Conservation (phyloP, 2,113 vertebrate species). For the Gallinago jamesoni region DNA sequence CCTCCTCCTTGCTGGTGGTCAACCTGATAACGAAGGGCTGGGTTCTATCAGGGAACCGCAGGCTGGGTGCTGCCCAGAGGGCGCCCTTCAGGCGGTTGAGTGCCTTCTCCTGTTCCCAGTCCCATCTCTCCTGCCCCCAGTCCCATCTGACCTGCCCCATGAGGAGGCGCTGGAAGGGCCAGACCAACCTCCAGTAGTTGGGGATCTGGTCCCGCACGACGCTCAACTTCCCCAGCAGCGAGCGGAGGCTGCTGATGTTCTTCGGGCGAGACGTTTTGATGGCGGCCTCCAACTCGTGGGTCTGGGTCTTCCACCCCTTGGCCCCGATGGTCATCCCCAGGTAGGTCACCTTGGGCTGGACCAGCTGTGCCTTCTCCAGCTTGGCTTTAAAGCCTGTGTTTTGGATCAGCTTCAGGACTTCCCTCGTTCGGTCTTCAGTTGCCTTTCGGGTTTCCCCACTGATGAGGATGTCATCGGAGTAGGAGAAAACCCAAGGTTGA, state of each 20-base stretch:
- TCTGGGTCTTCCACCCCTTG: not conserved
- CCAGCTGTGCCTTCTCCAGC: not conserved
- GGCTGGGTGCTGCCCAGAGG: accelerated
- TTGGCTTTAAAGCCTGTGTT: not conserved
- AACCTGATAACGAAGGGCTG: not conserved
- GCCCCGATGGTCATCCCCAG: not conserved
- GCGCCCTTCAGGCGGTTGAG: accelerated
- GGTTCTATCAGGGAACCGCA: not conserved
- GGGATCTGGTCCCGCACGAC: not conserved
- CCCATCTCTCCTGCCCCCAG: not conserved
- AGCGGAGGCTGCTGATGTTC: accelerated
- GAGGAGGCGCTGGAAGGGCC: not conserved
- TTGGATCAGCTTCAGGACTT: not conserved
- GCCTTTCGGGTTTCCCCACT: not conserved
- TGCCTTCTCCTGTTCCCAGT: accelerated
- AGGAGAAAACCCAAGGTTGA: not conserved
- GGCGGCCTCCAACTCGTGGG: not conserved
- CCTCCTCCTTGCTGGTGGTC: accelerated
- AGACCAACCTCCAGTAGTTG: not conserved
- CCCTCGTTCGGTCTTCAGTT: not conserved
- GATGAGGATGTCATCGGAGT: not conserved
- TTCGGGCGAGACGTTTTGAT: accelerated
- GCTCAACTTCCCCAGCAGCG: accelerated
- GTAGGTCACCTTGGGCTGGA: not conserved
- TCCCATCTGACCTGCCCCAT: accelerated